phyloP scores from a whole-genome alignment of 2,888 invertebrate genomes.

The Cyaniris semiargus region DNA sequence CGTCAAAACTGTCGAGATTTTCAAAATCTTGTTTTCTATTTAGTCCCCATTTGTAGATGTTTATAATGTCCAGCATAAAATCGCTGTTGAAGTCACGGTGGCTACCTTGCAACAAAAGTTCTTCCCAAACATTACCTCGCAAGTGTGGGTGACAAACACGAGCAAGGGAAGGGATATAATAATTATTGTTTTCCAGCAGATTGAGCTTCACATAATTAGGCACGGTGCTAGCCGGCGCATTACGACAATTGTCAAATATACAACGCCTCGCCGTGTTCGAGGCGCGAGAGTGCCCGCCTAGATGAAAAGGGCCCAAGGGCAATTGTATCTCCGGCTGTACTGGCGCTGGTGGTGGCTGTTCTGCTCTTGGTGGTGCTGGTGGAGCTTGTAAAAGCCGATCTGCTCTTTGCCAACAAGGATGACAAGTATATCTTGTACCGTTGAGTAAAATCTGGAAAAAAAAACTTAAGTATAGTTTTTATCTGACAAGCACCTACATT shows the following conservation, averaged over 20 bases:
- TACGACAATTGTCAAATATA: conserved; percentile 8
- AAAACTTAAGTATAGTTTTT: neutral
- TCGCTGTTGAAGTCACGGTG: conserved; percentile 33
- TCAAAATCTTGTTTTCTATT: conserved; percentile 37
- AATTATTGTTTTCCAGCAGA: conserved; percentile 7
- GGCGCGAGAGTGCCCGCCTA: conserved; percentile 8
- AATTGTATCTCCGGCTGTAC: conserved; percentile 8
- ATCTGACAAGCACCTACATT: too few relatives aligned
- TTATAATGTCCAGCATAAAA: conserved; percentile 37
- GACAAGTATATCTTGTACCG: conserved; percentile 26
- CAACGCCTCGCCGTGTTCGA: conserved; percentile 8
- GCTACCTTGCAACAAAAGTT: conserved; percentile 13
- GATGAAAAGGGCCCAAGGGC: conserved; percentile 2
- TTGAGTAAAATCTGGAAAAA: too few relatives aligned
- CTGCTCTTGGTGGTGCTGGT: neutral
- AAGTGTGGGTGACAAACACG: conserved; percentile 27
- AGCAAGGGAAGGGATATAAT: conserved; percentile 11
- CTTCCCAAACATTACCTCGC: conserved; percentile 3
- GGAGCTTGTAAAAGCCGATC: conserved; percentile 16
- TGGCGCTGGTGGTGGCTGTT: neutral
- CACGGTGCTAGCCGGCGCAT: conserved; percentile 12
- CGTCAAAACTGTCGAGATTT: conserved; percentile 35
- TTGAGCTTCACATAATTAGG: neutral
- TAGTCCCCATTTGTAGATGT: conserved; percentile 37
- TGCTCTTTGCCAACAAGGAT: conserved; percentile 30